Base-by-base conservation (phyloP, 2,797 vertebrate genomes). In the Staurois parvus region DNA sequence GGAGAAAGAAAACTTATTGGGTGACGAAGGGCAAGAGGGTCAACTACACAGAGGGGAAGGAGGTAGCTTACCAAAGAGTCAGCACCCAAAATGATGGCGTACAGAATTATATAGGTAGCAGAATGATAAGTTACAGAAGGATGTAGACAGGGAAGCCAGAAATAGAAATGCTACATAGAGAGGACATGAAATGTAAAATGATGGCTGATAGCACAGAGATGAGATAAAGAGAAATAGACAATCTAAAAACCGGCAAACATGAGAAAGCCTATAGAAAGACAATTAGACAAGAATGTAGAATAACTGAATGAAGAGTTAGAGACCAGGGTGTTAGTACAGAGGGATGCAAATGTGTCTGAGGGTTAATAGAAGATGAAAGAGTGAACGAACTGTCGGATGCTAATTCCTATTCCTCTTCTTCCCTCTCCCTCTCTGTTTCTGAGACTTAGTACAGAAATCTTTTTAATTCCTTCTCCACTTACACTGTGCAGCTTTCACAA, bases 401-500 rank as follows among this genome's bases (percentile, higher is more conserved):
- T 48, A 45, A 82, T 74, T 48, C 67, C 40, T 79, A 45, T 79
- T 48, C 64, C 79, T 81, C 56, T 52, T 64, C 34, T 15, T 72
- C 68, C 24, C 19, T 72, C 19, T 32, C 34, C 34, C 59, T 74
- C 52, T 48, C 79, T 64, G 68, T 81, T 19, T 11, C 56, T 42
- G 52, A 73, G 79, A 37, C 80, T 79, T 56, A 70, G 78, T 26
- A 77, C 42, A 78, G 74, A 84, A 84, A 78, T 72, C 42, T 69
- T 30, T 70, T 42, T 56, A 73, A 70, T 89, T n/a, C 83, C 87
- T 77, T 70, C 72, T 67, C 34, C 29, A 30, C 68, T 19, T 29
- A 56, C 48, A 79, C 67, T 84, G 56, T 84, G 40, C 52, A 30
- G 28, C 79, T 81, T 67, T 74, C 78, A 30, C 64, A 34, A 32